Evolutionary conservation across 2,888 invertebrate genomes (phyloP).

Genomic region (Diarsia rubi): DNA sequence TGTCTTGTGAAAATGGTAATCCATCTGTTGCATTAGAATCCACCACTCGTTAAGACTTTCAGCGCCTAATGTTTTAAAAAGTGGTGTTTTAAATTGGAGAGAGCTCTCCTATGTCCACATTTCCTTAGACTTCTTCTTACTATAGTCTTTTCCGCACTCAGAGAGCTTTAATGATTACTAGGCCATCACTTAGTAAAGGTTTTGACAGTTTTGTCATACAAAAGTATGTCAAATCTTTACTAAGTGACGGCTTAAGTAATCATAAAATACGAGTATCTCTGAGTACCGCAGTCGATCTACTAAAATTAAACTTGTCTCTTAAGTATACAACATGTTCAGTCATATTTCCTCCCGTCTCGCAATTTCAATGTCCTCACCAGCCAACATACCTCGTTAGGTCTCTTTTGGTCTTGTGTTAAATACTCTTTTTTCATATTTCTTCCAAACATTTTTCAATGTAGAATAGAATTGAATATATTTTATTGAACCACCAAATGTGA

Average conservation of each 20-base stretch:
- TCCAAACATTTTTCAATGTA: constrained; percentile 1
- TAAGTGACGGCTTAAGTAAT: too few species aligned
- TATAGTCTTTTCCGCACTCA: too few species aligned
- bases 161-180: too few species aligned
- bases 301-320: not conserved
- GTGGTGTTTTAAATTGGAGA: not conserved
- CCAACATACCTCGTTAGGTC: not conserved
- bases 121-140: not conserved
- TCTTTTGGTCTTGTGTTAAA: constrained; percentile 9
- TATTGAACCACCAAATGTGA: not conserved
- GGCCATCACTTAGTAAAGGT: too few species aligned
- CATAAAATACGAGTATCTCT: too few species aligned
- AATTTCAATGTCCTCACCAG: not conserved
- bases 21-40: not conserved
- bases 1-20: not conserved
- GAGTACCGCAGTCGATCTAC: too few species aligned
- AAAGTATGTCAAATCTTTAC: too few species aligned
- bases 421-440: constrained; percentile 4
- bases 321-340: not conserved
- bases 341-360: not conserved
- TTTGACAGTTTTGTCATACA: too few species aligned
- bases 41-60: not conserved
- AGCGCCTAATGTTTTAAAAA: not conserved
- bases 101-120: not conserved
- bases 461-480: not conserved